Base-by-base conservation (phyloP, 2,888 invertebrate genomes). In the Nomada ferruginata region DNA sequence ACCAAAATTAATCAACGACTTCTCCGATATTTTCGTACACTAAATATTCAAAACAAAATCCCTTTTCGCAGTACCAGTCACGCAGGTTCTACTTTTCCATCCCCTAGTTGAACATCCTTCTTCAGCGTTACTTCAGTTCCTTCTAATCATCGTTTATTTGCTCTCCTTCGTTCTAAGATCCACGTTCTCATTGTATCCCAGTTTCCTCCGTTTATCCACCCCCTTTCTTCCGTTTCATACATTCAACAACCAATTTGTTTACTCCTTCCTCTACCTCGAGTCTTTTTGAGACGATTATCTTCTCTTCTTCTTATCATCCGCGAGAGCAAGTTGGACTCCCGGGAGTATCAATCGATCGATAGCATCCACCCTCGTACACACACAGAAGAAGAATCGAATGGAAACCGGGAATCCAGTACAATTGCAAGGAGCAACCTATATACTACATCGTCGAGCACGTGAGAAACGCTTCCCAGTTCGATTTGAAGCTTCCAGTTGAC, bases 291-390 rank as follows among this genome's bases (percentile, higher is more conserved):
- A 29, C 29, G 20, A 44, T 55, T 36, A 18, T 69, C 71, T 7
- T 7, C 7, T 36, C 36, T 36, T 29, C 53, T 59, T 26, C 81
- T 61, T 29, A 53, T 52, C 50, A 52, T 13, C 42, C 20, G 63
- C 47, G 15, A 60, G 73, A 47, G 73, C 61, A 75, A 87, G 87
- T 84, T 85, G 71, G 65, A 80, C 82, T 85, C 85, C 87, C 87
- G 85, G 87, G 87, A 87, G 36, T 36, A 75, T 85, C 84, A 86
- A 89, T 88, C 89, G 89, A 89, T 89, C 89, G 88, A 29, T 52
- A 71, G 78, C 69, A 73, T 77, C 74, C 82, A 81, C 68, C 81
- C 82, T 70, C 55, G 57, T n/a, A 20, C 20, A 47, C 15, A 50
- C 15, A 29, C 13, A 55, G 57, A 52, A 15, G 29, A 26, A 29